Conservation (phyloP, 1,140 invertebrate species). For the Thalassaphorura encarpata region DNA sequence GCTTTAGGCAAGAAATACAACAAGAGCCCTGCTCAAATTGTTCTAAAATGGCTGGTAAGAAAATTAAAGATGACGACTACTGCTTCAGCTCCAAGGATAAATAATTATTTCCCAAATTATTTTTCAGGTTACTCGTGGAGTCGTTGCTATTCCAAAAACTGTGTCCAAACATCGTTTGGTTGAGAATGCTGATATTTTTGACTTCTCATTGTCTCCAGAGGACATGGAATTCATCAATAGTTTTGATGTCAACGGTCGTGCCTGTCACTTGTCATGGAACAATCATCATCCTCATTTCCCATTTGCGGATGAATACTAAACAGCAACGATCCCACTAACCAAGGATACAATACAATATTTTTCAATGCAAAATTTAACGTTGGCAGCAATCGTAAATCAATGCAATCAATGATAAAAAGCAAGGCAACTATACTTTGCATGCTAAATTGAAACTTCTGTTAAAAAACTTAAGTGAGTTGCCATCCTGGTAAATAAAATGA, state of each 20-base stretch:
- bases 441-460: neutral
- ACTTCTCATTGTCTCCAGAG: constrained; percentile 54
- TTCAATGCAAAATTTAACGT: neutral
- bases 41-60: constrained; percentile 53
- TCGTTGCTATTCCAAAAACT: constrained; percentile 71
- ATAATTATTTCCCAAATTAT: neutral
- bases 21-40: constrained; percentile 59
- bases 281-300: constrained; percentile 51
- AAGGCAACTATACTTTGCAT: neutral
- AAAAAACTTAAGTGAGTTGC: neutral
- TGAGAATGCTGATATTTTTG: constrained; percentile 62
- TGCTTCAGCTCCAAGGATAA: neutral
- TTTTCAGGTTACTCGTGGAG: constrained; percentile 53
- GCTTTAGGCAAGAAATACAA: constrained; percentile 55
- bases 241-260: constrained; percentile 44
- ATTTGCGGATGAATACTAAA: constrained; percentile 44
- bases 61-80: neutral
- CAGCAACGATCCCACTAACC: neutral
- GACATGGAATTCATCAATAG: constrained; percentile 48
- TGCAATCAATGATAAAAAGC: neutral
- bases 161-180: constrained; percentile 59
- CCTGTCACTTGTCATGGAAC: constrained; percentile 40
- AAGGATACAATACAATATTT: neutral
- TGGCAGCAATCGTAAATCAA: neutral
- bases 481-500: too few relatives aligned